Evolutionary conservation across 2,797 vertebrate genomes (phyloP).

Genomic region (Benthosema pterotum): DNA sequence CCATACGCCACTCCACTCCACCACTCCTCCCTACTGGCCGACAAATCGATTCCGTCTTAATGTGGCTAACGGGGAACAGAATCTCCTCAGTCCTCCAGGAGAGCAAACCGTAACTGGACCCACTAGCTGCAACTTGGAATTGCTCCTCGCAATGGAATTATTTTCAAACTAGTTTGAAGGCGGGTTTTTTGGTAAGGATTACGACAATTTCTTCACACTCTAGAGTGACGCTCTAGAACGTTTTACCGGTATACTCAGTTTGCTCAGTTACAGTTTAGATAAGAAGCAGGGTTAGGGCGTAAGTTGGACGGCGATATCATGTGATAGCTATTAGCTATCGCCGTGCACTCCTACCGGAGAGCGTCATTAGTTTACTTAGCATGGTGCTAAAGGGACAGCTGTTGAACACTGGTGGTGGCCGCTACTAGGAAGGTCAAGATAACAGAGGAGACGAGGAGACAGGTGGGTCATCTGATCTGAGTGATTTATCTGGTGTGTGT

Average conservation of each 20-base stretch:
- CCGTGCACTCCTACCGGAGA: too few species aligned
- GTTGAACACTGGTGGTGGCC: conserved; percentile 25
- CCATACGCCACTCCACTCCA: conserved; percentile 12
- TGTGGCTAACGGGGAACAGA: conserved; percentile 41
- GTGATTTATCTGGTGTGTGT: conserved; percentile 60
- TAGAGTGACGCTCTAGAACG: background rate
- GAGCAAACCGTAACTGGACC: conserved; percentile 36
- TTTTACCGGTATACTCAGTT: conserved; percentile 10
- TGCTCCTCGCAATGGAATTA: conserved; percentile 29
- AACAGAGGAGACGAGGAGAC: conserved; percentile 31
- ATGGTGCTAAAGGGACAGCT: background rate
- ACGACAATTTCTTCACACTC: conserved; percentile 24
- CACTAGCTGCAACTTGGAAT: conserved; percentile 45
- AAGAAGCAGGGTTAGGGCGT: conserved; percentile 21
- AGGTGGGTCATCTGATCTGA: conserved; percentile 77
- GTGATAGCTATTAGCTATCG: conserved; percentile 4
- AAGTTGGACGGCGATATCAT: conserved; percentile 12
- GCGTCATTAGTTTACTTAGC: conserved; percentile 3
- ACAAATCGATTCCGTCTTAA: conserved; percentile 74
- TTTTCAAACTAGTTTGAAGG: conserved; percentile 39
- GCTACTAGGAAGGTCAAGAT: conserved; percentile 45
- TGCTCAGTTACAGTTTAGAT: conserved; percentile 23
- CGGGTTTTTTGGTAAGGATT: conserved; percentile 30
- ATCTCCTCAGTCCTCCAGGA: conserved; percentile 36
- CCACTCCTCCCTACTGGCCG: conserved; percentile 40